A percentile compares a stretch with the other conserved stretches of the same genome.
phyloP scores from a whole-genome alignment of 2,888 invertebrate species.

The Taphrorychus bicolor region DNA sequence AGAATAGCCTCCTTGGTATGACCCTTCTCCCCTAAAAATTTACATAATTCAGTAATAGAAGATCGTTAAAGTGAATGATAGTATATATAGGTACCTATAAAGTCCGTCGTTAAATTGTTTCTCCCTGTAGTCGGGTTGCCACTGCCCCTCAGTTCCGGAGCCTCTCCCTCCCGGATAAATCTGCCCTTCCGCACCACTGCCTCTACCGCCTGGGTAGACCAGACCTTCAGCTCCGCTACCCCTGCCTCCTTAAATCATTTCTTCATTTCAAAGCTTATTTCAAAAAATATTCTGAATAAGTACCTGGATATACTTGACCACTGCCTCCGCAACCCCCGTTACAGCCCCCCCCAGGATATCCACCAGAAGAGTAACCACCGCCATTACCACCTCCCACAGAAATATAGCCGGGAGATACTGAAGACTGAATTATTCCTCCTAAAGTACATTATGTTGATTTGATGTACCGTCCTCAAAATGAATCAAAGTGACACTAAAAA shows the following conservation, averaged over 20 bases:
- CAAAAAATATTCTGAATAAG: neutral
- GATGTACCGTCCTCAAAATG: too few relatives aligned
- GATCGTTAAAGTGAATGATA: neutral
- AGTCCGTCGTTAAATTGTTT: conserved; percentile 53
- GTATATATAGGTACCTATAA: conserved; percentile 43
- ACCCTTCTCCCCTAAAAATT: conserved; percentile 6
- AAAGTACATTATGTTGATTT: neutral
- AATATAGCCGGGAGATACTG: conserved; percentile 42
- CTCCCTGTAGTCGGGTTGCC: conserved; percentile 48
- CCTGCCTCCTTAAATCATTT: conserved; percentile 10
- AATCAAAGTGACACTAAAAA: too few relatives aligned
- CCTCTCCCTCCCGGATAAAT: conserved; percentile 42
- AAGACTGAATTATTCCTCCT: conserved; percentile 47
- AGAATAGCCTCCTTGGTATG: conserved; percentile 4
- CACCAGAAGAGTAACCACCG: conserved; percentile 12
- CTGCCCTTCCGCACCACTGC: conserved; percentile 35
- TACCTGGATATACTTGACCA: conserved; percentile 37
- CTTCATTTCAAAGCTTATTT: neutral
- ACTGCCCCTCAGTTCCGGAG: conserved; percentile 48
- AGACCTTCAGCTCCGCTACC: conserved; percentile 32
- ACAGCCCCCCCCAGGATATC: conserved; percentile 26
- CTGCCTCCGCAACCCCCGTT: conserved; percentile 25
- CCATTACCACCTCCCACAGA: conserved; percentile 33
- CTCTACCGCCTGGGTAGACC: conserved; percentile 34
- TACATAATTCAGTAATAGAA: neutral